phyloP scores from a whole-genome alignment of 2,888 invertebrate species.

The Luffia ferchaultella region DNA sequence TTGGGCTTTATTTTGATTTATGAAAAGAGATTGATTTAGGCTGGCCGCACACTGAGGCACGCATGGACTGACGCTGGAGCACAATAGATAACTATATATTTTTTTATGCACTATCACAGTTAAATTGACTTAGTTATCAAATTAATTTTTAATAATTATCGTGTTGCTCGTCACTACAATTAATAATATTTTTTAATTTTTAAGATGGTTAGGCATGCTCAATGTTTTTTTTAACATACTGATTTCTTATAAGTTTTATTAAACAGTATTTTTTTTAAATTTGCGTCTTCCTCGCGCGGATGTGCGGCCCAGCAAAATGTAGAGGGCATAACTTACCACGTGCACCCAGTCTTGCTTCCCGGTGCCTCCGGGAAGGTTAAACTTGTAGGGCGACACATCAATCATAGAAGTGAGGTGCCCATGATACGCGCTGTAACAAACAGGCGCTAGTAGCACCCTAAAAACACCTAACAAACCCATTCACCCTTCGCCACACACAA shows the following conservation, averaged over 20 bases:
- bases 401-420: conserved; percentile 96
- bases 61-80: neutral
- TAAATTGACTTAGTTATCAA: too few relatives aligned
- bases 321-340: conserved; percentile 72
- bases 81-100: too few relatives aligned
- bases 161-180: too few relatives aligned
- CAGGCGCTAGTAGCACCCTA: conserved; percentile 62
- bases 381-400: conserved; percentile 98
- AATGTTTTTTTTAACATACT: neutral
- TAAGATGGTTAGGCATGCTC: too few relatives aligned
- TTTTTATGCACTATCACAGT: too few relatives aligned
- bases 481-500: neutral
- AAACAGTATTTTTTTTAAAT: neutral
- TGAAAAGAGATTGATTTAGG: too few relatives aligned
- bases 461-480: conserved; percentile 22
- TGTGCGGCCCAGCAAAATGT: conserved; percentile 8
- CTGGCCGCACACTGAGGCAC: neutral
- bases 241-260: neutral
- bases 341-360: conserved; percentile 88
- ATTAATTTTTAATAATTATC: too few relatives aligned
- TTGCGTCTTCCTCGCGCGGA: neutral
- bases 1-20: too few relatives aligned
- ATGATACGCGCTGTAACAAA: conserved; percentile 95
- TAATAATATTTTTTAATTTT: too few relatives aligned
- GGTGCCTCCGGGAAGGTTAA: conserved; percentile 86